Conservation (phyloP, 2,797 vertebrate species). For the Bradypodion ventrale region DNA sequence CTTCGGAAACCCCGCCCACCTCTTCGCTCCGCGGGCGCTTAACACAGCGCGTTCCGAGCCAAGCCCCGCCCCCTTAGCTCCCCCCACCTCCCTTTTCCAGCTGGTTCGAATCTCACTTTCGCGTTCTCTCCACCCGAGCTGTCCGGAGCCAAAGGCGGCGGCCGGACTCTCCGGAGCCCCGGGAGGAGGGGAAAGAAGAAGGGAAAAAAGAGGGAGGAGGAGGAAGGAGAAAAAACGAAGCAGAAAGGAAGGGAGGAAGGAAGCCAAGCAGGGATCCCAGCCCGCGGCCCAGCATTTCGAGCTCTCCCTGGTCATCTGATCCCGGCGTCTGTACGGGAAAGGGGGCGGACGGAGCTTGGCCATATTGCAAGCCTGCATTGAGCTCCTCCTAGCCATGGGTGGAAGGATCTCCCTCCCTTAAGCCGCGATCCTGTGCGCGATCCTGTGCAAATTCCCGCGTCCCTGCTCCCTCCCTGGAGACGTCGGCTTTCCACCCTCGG, state of each 20-base stretch:
- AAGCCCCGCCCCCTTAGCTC: neutral
- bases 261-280: no score
- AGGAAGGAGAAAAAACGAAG: neutral
- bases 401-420: neutral
- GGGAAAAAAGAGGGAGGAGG: neutral
- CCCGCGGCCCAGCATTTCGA: neutral
- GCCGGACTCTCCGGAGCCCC: neutral
- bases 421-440: neutral
- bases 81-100: neutral
- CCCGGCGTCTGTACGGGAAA: slow-evolving; percentile 8
- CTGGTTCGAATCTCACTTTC: neutral
- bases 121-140: neutral
- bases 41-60: neutral
- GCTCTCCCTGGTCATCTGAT: slow-evolving; percentile 5
- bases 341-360: neutral
- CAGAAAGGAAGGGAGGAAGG: neutral
- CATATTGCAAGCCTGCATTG: neutral
- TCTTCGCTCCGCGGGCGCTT: neutral
- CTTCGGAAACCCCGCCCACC: neutral
- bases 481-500: no score
- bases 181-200: neutral
- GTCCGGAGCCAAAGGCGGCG: neutral
- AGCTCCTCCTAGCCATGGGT: neutral
- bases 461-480: neutral
- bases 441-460: neutral